Conservation (phyloP, 2,113 vertebrate species). For the Redunca redunca region DNA sequence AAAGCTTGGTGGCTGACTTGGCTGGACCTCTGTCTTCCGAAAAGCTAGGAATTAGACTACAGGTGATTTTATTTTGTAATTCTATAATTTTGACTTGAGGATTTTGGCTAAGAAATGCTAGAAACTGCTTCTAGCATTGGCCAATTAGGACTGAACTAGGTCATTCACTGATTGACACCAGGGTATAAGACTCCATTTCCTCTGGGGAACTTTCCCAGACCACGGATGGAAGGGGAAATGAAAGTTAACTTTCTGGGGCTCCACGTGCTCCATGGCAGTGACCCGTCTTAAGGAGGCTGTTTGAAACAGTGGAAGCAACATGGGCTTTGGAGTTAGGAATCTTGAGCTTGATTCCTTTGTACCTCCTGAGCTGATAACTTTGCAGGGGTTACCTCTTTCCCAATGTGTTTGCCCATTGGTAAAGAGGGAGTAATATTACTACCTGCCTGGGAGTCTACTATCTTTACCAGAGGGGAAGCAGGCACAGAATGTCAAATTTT, state of each 20-base stretch:
- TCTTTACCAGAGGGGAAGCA: not conserved
- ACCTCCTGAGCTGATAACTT: not conserved
- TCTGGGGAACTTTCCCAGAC: not conserved
- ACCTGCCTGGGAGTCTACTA: not conserved
- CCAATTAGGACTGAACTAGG: not conserved
- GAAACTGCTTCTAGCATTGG: not conserved
- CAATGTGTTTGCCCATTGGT: not conserved
- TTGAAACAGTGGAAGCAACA: not conserved
- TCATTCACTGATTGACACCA: not conserved
- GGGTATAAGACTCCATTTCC: not conserved
- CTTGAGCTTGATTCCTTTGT: not conserved
- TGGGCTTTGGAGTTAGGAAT: not conserved
- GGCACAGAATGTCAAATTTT: not conserved
- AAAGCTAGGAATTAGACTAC: not conserved
- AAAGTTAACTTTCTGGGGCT: not conserved
- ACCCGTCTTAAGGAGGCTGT: not conserved
- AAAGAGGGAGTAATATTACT: not conserved
- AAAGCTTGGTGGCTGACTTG: not conserved
- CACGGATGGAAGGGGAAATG: not conserved
- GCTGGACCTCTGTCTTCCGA: not conserved
- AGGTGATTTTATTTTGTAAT: not conserved
- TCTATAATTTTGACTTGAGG: not conserved
- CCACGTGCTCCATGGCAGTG: not conserved
- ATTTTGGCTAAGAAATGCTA: not conserved
- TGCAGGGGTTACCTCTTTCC: not conserved